These are phyloP conservation scores for Tetramorium alpestre DNA, from an alignment of 1,140 invertebrate species.

Conservation along the genomic window DNA sequence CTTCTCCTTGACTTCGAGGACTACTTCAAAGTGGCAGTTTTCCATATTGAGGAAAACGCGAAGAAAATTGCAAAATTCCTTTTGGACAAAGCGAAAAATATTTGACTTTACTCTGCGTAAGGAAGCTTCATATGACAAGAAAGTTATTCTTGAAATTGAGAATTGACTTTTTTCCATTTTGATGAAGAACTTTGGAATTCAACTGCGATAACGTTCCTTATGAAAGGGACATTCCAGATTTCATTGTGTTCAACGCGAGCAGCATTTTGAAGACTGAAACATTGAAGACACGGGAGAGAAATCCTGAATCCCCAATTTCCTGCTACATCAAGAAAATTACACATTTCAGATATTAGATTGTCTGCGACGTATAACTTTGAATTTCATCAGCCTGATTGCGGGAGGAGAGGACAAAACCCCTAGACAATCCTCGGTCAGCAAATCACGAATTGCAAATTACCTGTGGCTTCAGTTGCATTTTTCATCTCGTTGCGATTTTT, in stretches of 20 bases:
- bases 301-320: slow-evolving; percentile 6
- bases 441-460: slow-evolving; percentile 22
- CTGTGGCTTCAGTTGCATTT: not conserved
- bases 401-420: not conserved
- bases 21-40: not conserved
- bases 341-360: slow-evolving; percentile 14
- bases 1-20: not conserved
- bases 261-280: not conserved
- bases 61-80: not conserved
- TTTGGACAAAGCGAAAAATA: not conserved
- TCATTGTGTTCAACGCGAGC: not conserved
- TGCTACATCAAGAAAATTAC: slow-evolving; percentile 25
- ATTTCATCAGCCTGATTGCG: slow-evolving; percentile 24
- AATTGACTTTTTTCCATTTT: not conserved
- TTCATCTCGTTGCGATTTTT: not conserved
- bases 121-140: not conserved
- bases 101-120: not conserved
- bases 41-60: not conserved
- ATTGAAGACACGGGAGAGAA: not conserved
- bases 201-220: not conserved
- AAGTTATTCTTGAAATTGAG: too few relatives aligned
- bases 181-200: not conserved
- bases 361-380: not conserved
- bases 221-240: not conserved
- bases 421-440: not conserved